Evolutionary conservation across 2,888 invertebrate species (phyloP).

Genomic region (Drosophila nigricruria): DNA sequence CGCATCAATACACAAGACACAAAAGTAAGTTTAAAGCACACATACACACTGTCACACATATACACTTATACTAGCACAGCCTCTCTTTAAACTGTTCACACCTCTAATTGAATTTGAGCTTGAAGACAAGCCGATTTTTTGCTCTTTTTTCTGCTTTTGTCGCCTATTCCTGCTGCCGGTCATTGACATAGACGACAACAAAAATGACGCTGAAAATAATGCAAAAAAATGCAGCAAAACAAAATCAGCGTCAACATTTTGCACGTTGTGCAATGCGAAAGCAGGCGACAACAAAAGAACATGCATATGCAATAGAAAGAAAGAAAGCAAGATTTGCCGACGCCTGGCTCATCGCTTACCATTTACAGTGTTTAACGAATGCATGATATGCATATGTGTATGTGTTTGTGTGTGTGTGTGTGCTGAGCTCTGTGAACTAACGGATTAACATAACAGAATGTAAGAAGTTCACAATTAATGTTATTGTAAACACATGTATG

Average conservation of each 20-base stretch:
- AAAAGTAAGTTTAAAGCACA: constrained; percentile 8
- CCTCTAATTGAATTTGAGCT: constrained; percentile 31
- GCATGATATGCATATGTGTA: neutral
- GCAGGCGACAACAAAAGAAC: neutral
- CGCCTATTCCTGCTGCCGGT: constrained; percentile 32
- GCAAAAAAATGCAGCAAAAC: constrained; percentile 31
- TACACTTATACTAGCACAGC: constrained; percentile 5
- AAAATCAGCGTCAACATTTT: constrained; percentile 33
- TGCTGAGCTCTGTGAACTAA: constrained; percentile 3
- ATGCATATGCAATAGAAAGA: constrained; percentile 6
- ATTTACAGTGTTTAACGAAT: neutral
- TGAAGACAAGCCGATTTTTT: constrained; percentile 8
- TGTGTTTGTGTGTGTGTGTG: neutral
- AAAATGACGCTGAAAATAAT: constrained; percentile 28
- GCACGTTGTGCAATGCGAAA: constrained; percentile 29
- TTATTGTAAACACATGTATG: neutral
- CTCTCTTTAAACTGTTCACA: constrained; percentile 11
- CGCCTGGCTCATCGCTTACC: neutral
- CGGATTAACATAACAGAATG: constrained; percentile 3
- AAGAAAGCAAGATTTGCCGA: neutral
- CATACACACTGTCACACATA: neutral
- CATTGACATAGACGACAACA: constrained; percentile 63
- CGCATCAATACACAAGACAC: constrained; percentile 32
- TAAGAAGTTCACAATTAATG: neutral
- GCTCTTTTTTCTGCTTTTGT: constrained; percentile 17